Evolutionary conservation across 2,113 vertebrate species (phyloP).

Genomic region (Megaleporinus macrocephalus): DNA sequence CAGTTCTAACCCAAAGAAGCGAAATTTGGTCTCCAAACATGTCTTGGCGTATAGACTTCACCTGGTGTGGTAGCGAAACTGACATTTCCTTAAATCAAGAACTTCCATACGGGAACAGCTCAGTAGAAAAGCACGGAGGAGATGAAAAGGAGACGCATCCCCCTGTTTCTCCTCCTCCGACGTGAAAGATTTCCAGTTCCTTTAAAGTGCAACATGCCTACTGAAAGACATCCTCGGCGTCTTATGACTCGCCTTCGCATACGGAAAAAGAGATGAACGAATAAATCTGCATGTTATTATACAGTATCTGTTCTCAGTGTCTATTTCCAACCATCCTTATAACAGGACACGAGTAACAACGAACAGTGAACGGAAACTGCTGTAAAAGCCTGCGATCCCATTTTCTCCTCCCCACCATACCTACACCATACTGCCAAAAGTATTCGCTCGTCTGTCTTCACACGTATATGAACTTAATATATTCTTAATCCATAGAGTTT

Average conservation of each 20-base stretch:
- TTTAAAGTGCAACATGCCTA: conserved; percentile 49
- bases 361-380: not conserved
- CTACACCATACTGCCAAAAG: too few species aligned
- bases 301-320: not conserved
- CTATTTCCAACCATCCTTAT: not conserved
- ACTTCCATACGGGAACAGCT: not conserved
- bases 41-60: too few species aligned
- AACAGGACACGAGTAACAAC: not conserved
- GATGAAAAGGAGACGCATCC: not conserved
- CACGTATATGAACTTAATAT: too few species aligned
- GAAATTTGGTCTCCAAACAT: too few species aligned
- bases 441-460: too few species aligned
- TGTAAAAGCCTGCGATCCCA: not conserved
- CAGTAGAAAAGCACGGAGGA: conserved; percentile 14
- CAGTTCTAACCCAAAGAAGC: too few species aligned
- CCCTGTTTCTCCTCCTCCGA: not conserved
- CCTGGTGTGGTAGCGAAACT: too few species aligned
- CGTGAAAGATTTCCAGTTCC: not conserved
- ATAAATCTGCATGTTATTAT: not conserved
- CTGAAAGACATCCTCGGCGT: not conserved
- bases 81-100: too few species aligned
- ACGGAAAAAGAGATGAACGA: not conserved
- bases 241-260: not conserved
- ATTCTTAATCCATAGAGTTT: too few species aligned
- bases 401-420: conserved; percentile 1